A percentile compares a stretch with the other conserved stretches of the same genome.
phyloP scores from a whole-genome alignment of 2,888 invertebrate species.

The Petrolisthes manimaculis region DNA sequence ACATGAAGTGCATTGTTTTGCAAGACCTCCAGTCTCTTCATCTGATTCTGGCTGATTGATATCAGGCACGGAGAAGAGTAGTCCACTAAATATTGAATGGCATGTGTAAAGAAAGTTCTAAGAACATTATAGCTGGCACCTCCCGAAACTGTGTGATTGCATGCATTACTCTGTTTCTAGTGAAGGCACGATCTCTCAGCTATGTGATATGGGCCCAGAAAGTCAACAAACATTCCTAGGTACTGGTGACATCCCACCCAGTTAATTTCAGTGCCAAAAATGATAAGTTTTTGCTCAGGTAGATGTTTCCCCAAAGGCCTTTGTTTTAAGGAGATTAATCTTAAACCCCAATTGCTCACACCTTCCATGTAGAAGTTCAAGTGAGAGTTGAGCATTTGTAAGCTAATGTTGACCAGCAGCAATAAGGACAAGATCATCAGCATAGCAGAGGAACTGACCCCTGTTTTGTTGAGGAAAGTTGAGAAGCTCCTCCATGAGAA shows the following conservation, averaged over 20 bases:
- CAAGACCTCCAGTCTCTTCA: neutral
- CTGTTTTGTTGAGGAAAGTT: neutral
- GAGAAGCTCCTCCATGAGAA: neutral
- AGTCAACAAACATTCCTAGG: neutral
- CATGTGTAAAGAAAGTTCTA: neutral
- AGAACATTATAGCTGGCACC: neutral
- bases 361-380: neutral
- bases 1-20: neutral
- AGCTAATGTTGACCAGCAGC: neutral
- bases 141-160: neutral
- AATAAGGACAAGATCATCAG: neutral
- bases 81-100: neutral
- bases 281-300: neutral
- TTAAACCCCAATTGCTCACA: slow-evolving; percentile 1
- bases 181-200: neutral
- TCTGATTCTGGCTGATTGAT: too few species aligned
- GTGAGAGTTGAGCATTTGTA: neutral
- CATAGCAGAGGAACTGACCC: neutral
- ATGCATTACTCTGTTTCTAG: neutral
- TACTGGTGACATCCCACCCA: neutral
- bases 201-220: too few species aligned
- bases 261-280: neutral
- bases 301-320: too few species aligned
- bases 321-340: neutral
- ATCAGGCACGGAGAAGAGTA: neutral